Percentiles rank a stretch among this genome's conserved stretches.
phyloP scores from a whole-genome alignment of 2,888 invertebrate genomes.

The Epicampocera succincta region DNA sequence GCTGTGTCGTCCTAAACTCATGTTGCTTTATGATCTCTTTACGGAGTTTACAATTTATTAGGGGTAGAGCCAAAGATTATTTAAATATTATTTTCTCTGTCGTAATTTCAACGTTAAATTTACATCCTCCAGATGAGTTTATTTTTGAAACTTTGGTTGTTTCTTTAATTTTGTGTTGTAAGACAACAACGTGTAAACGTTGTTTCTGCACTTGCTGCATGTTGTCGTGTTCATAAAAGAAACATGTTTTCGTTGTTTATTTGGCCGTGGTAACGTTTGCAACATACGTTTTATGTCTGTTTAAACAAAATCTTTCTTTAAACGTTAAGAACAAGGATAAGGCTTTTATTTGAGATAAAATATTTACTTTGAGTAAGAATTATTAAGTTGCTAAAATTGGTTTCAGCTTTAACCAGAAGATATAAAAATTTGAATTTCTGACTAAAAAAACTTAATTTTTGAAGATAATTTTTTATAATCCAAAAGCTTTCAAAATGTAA shows the following conservation, averaged over 20 bases:
- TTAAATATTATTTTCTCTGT: constrained; percentile 5
- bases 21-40: constrained; percentile 47
- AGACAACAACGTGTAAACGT: background rate
- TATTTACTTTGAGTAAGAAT: too few species aligned
- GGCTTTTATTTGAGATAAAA: too few species aligned
- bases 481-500: too few species aligned
- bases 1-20: constrained; percentile 20
- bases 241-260: constrained; percentile 53
- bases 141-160: constrained; percentile 6
- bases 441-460: too few species aligned
- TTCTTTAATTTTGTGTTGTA: background rate
- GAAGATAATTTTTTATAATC: too few species aligned
- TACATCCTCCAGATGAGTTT: constrained; percentile 50
- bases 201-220: constrained; percentile 5
- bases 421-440: too few species aligned
- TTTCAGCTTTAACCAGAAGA: too few species aligned
- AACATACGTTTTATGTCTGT: constrained; percentile 15
- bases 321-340: background rate
- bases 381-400: too few species aligned
- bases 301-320: too few species aligned
- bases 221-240: constrained; percentile 7
- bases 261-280: constrained; percentile 48
- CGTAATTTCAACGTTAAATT: constrained; percentile 38
- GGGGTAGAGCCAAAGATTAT: constrained; percentile 14
- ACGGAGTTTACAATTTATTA: background rate